A percentile compares a stretch with the other conserved stretches of the same genome.
Conservation (phyloP, 2,113 vertebrate genomes). For the Podarcis raffonei region DNA sequence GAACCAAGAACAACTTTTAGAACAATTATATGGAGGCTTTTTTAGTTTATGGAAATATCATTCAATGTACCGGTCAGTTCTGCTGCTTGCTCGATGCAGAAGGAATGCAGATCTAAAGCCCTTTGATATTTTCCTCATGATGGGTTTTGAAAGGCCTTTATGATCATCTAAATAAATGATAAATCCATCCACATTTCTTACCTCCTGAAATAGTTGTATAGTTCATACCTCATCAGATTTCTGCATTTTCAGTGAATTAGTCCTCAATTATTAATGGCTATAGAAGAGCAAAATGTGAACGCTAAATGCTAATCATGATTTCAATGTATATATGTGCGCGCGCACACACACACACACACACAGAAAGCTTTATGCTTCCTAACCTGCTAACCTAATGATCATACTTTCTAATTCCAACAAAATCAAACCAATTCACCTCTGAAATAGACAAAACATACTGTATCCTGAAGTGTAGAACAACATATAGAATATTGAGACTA, state of each 20-base stretch:
- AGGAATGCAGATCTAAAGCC: neutral
- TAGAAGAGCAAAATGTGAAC: constrained; percentile 50
- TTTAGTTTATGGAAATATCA: neutral
- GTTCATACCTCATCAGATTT: constrained; percentile 58
- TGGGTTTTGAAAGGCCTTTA: constrained; percentile 23
- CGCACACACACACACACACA: too few relatives aligned
- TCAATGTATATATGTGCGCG: constrained; percentile 26
- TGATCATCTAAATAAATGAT: constrained; percentile 54
- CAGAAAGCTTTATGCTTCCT: constrained; percentile 36
- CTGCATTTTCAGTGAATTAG: constrained; percentile 65
- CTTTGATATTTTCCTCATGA: constrained; percentile 41
- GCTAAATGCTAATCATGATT: constrained; percentile 60
- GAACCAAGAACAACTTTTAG: neutral
- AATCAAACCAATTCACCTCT: neutral
- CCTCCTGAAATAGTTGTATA: constrained; percentile 55
- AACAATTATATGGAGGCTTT: neutral
- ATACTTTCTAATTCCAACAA: constrained; percentile 33
- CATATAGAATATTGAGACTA: neutral
- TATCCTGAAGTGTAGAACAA: neutral
- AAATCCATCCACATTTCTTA: constrained; percentile 62
- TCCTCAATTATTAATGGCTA: constrained; percentile 65
- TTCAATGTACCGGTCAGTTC: neutral
- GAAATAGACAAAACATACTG: neutral
- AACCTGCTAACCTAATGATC: constrained; percentile 37
- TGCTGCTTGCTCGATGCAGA: neutral